Percentiles rank a stretch among this genome's conserved stretches.
Evolutionary conservation across 1,140 invertebrate species (phyloP).

Genomic region (Drosophila gunungcola): DNA sequence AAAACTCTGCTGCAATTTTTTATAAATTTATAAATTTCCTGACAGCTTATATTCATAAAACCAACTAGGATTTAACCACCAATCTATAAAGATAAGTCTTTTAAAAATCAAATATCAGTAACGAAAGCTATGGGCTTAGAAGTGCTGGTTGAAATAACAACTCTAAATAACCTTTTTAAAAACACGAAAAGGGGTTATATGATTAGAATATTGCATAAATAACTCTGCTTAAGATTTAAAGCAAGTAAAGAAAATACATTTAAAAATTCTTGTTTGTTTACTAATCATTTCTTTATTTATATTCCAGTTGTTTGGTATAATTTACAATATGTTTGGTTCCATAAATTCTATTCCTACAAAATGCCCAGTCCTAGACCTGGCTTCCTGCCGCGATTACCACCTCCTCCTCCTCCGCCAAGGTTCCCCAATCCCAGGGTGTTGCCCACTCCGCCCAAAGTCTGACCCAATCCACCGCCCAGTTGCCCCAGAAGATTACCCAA

Average conservation of each 20-base stretch:
- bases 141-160: too few relatives aligned
- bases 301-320: not conserved
- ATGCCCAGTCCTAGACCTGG: constrained; percentile 53
- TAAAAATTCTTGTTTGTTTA: not conserved
- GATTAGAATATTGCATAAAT: too few relatives aligned
- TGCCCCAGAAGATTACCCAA: constrained; percentile 60
- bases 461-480: constrained; percentile 47
- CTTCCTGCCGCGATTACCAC: constrained; percentile 8
- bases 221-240: too few relatives aligned
- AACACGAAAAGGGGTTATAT: too few relatives aligned
- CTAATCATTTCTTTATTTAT: not conserved
- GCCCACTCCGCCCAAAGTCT: constrained; percentile 46
- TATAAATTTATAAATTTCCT: too few relatives aligned
- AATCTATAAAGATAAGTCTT: too few relatives aligned
- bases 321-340: not conserved
- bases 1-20: too few relatives aligned
- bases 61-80: too few relatives aligned
- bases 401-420: constrained; percentile 14
- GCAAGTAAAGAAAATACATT: not conserved
- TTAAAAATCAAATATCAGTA: too few relatives aligned
- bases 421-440: constrained; percentile 37
- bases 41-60: too few relatives aligned
- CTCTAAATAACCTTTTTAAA: too few relatives aligned
- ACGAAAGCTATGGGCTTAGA: too few relatives aligned
- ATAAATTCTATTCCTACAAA: constrained; percentile 23